phyloP scores from a whole-genome alignment of 1,140 invertebrate genomes.

The Wiebesia pumilae region DNA sequence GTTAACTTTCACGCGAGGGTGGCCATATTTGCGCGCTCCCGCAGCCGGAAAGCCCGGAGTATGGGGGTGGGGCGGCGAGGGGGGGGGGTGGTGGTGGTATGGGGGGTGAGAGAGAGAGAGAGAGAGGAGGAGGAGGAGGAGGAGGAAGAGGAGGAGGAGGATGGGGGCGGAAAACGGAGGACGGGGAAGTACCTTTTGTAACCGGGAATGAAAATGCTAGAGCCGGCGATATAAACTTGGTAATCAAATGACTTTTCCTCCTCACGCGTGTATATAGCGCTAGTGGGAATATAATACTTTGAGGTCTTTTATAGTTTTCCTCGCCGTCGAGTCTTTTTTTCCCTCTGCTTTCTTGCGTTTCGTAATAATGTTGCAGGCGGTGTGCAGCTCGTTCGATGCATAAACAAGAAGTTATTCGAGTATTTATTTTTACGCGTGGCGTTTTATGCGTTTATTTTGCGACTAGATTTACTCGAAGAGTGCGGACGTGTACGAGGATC shows the following conservation, averaged over 20 bases:
- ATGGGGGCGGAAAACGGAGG: background rate
- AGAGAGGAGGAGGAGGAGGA: too few relatives aligned
- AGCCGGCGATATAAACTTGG: conserved; percentile 36
- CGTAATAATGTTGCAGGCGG: conserved; percentile 26
- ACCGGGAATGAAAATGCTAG: background rate
- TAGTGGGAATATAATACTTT: conserved; percentile 10
- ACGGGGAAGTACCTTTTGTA: conserved; percentile 3
- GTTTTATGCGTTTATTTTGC: conserved; percentile 9
- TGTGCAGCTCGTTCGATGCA: conserved; percentile 32
- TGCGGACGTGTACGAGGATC: conserved; percentile 9
- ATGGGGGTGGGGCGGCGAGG: too few relatives aligned
- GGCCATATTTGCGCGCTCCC: conserved; percentile 32
- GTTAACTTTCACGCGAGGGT: conserved; percentile 59
- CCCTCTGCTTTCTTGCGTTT: background rate
- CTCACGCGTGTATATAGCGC: background rate
- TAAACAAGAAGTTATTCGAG: conserved; percentile 48
- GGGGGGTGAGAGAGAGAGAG: background rate
- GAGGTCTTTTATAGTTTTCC: conserved; percentile 36
- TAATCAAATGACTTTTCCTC: conserved; percentile 46
- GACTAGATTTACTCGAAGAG: conserved; percentile 6
- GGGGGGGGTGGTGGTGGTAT: too few relatives aligned
- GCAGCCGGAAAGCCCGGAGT: background rate
- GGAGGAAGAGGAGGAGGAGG: too few relatives aligned
- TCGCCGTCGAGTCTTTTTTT: background rate
- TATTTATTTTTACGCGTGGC: conserved; percentile 39